Base-by-base conservation (phyloP, 2,888 invertebrate species). In the Cotesia congregata region DNA sequence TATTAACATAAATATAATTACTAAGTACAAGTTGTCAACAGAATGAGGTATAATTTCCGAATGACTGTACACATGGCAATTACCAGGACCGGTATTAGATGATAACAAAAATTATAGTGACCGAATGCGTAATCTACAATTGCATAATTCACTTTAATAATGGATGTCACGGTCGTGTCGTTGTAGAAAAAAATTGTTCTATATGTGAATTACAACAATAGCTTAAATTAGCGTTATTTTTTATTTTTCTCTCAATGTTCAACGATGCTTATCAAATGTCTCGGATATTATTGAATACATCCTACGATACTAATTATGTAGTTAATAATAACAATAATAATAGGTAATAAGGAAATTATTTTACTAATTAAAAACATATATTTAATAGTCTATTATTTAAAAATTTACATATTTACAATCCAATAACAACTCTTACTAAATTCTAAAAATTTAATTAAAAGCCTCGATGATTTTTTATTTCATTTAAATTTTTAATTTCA, bases 391-490 rank as follows among this genome's bases (percentile, higher is more conserved):
- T 71, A 59, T 79, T 79, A 77, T 77, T 76, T 77, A 6, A 75
- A 81, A 79, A 83, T 80, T 79, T 82, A 82, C 80, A 80, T 83
- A 82, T 83, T 80, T 82, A 83, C 82, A 83, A 81, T 78, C 69
- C 60, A 82, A 82, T 80, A 80, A 80, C 78, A 67, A 79, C 74
- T 77, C 71, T 75, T 77, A 76, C 67, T 76, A 76, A 65, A 62
- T 59, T 68, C 71, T 59, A 70, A 79, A 61, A 39, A 60, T 65
- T 72, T 67, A 62, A 30, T 59, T 75, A 67, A 68, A 40, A 41
- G 41, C n/a, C 61, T 74, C 68, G 71, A 76, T 75, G 71, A 68
- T 62, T 75, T 70, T 68, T 64, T 62, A 75, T 69, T 68, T 70
- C 68, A 62, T 17, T 62, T 7, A 15, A 6, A 62, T 20, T 15